Evolutionary conservation across 2,797 vertebrate species (phyloP).

Genomic region (Sparus aurata): DNA sequence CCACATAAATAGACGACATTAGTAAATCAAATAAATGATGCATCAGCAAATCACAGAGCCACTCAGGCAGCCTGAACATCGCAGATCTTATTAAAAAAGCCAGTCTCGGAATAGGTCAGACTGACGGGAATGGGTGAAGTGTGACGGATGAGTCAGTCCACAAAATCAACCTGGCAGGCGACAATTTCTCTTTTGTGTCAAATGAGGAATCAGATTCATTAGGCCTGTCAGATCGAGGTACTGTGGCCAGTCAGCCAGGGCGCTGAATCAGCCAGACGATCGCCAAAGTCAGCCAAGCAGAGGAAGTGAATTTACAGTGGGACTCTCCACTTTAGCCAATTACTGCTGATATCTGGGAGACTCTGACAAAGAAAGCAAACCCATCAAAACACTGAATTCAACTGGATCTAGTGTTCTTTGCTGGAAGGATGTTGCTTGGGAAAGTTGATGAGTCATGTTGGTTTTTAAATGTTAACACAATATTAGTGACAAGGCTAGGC

Average conservation of each 20-base stretch:
- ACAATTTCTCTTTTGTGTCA: conserved; percentile 48
- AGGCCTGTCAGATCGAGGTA: conserved; percentile 36
- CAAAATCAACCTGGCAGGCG: conserved; percentile 34
- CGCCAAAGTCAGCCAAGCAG: conserved; percentile 23
- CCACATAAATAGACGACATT: conserved; percentile 2
- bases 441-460: background rate
- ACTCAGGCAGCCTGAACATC: conserved; percentile 12
- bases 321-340: conserved; percentile 12
- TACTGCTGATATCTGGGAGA: conserved; percentile 15
- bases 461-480: background rate
- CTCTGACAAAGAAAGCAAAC: background rate
- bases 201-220: conserved; percentile 53
- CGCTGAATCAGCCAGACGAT: conserved; percentile 36
- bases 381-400: no score
- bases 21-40: background rate
- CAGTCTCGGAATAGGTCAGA: background rate
- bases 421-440: background rate
- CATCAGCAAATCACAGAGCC: background rate
- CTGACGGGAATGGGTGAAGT: conserved; percentile 17
- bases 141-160: conserved; percentile 35
- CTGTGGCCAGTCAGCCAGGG: conserved; percentile 17
- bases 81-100: conserved; percentile 22
- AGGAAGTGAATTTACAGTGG: conserved; percentile 1
- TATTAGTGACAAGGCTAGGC: background rate
- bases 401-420: background rate